Evolutionary conservation across 2,797 vertebrate species (phyloP), one percentile per base, ranked within the genome.

Genomic region (Anomalospiza imberbis): DNA sequence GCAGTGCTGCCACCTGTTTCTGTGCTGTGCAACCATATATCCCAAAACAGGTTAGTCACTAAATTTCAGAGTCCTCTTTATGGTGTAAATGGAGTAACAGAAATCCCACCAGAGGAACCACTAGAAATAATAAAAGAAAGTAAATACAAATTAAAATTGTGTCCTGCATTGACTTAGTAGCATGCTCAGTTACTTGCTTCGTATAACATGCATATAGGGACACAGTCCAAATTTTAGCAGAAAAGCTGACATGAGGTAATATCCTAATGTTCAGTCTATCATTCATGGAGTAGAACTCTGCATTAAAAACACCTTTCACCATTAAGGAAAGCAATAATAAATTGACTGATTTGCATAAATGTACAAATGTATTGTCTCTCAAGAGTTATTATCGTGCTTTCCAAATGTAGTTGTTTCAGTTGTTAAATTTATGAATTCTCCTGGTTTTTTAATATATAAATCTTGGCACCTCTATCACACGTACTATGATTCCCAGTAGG

Each of bases 341-440:
- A 97, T 78, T 96, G 68, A 50, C 26, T 96, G 79, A 95, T 97
- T 95, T 96, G 58, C 91, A 93, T 97, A 96, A 96, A 95, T 65
- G 34, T 89, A 81, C 36, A 94, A 94, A 42, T 67, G 18, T 67
- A 38, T 75, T 94, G 74, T 95, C 88, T 96, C 92, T 89, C 86
- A 95, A 94, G 88, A 92, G 77, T 45, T 88, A 32, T 94, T 97
- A 95, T 94, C 84, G 70, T 82, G n/a, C 32, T 85, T 96, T 93
- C 73, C 87, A 94, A 96, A 96, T 79, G 83, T 88, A 96, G 87
- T 75, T 85, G 42, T 94, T 97, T 96, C 80, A 91, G 63, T 81
- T 91, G 55, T 72, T 91, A 96, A 91, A 96, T 94, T 82, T 92
- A 95, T 34, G 8, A 94, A 96, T 96, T 92, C 71, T 95, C 74